phyloP scores from a whole-genome alignment of 2,888 invertebrate genomes.

The Idaea dimidiata region DNA sequence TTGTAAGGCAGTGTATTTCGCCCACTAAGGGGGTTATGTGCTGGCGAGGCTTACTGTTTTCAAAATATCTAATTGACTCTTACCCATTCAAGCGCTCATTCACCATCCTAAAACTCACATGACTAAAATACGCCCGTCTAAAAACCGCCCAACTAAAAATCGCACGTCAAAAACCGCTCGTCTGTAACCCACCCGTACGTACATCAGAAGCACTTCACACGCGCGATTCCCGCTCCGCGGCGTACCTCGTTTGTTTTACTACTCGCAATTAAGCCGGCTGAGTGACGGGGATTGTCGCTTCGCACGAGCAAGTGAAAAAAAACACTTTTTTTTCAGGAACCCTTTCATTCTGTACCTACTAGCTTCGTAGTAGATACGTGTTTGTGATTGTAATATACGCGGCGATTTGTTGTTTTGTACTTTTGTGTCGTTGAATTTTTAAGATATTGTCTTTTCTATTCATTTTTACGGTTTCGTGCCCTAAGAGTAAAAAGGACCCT shows the following conservation, averaged over 20 bases:
- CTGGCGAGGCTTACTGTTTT: too few species aligned
- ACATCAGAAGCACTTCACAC: slow-evolving; percentile 36
- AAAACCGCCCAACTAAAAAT: slow-evolving; percentile 5
- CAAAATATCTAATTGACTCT: too few species aligned
- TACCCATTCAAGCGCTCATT: too few species aligned
- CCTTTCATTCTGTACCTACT: not conserved
- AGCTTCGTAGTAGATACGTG: not conserved
- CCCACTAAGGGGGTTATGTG: too few species aligned
- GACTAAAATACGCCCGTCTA: slow-evolving; percentile 12
- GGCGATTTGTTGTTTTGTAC: not conserved
- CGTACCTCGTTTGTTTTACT: slow-evolving; percentile 72
- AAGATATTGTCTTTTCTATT: too few species aligned
- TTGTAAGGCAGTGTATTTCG: too few species aligned
- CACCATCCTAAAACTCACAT: not conserved
- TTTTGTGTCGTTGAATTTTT: too few species aligned
- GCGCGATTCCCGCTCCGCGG: slow-evolving; percentile 42
- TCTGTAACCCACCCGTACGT: slow-evolving; percentile 41
- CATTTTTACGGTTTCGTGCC: too few species aligned
- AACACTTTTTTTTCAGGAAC: slow-evolving; percentile 28
- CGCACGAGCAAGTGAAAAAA: slow-evolving; percentile 49
- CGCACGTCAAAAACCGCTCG: slow-evolving; percentile 11
- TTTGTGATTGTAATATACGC: not conserved
- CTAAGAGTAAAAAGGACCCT: too few species aligned
- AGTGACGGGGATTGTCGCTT: slow-evolving; percentile 76
- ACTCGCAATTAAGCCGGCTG: slow-evolving; percentile 77